These are phyloP conservation scores for Drosophila rellima DNA, from an alignment of 2,888 invertebrate genomes.

Conservation along the genomic window DNA sequence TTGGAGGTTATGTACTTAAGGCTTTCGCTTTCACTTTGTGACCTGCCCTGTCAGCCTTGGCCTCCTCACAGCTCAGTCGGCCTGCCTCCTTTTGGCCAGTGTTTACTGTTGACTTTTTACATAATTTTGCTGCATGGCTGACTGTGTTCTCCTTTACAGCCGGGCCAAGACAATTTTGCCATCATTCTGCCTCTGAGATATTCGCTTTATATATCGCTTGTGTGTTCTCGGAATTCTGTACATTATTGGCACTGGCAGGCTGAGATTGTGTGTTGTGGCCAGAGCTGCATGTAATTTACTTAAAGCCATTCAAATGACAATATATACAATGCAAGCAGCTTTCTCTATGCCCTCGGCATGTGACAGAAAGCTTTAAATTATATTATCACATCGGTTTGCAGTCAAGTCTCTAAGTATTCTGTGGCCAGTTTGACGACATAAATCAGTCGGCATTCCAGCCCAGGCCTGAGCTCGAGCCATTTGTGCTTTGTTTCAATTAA, in stretches of 20 bases:
- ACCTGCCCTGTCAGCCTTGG: constrained; percentile 31
- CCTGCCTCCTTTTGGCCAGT: constrained; percentile 33
- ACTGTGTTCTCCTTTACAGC: constrained; percentile 58
- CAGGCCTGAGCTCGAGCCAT: not conserved
- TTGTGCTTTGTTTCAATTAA: constrained; percentile 45
- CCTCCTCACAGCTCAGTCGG: not conserved
- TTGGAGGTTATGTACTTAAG: constrained; percentile 65
- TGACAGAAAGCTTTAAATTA: constrained; percentile 49
- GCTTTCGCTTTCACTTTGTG: constrained; percentile 66
- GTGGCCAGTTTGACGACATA: constrained; percentile 42
- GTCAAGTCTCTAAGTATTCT: constrained; percentile 16
- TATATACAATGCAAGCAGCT: constrained; percentile 36
- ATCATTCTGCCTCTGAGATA: constrained; percentile 13
- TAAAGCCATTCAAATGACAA: constrained; percentile 65
- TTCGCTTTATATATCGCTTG: constrained; percentile 27
- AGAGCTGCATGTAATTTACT: constrained; percentile 71
- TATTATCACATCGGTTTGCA: constrained; percentile 54
- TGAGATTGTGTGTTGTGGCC: constrained; percentile 50
- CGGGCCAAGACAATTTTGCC: constrained; percentile 33
- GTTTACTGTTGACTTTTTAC: constrained; percentile 73
- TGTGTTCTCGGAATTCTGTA: constrained; percentile 37
- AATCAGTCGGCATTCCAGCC: constrained; percentile 41
- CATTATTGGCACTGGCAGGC: constrained; percentile 50
- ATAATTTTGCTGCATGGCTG: constrained; percentile 76
- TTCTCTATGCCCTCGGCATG: not conserved